Percentiles rank a stretch among this genome's conserved stretches.
Conservation (phyloP, 53 echinoderm and acorn worm genomes). For the Henricia sp. region DNA sequence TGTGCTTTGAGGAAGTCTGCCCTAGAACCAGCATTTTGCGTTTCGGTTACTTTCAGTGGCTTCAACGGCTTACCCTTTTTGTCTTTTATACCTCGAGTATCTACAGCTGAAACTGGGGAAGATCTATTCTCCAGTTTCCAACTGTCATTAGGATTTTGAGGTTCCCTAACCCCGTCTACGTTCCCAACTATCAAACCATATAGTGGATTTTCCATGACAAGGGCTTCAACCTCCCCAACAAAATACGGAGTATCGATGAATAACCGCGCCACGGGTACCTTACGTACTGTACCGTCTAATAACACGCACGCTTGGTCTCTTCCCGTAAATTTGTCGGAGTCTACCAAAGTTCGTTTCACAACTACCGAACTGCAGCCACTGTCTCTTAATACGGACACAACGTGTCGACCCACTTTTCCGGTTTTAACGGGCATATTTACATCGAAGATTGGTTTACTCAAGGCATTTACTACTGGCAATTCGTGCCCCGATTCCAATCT, state of each 20-base stretch:
- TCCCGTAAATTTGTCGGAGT: slow-evolving; percentile 35
- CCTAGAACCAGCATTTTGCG: background rate
- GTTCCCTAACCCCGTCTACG: slow-evolving; percentile 51
- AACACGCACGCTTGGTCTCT: slow-evolving; percentile 42
- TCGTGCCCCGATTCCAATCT: slow-evolving; percentile 40
- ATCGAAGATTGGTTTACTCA: background rate
- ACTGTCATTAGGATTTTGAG: slow-evolving; percentile 29
- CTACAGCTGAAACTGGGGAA: slow-evolving; percentile 26
- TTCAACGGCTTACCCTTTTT: slow-evolving; percentile 19
- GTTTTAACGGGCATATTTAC: slow-evolving; percentile 61
- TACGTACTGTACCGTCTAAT: slow-evolving; percentile 67
- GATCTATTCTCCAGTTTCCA: slow-evolving; percentile 28
- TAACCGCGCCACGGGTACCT: slow-evolving; percentile 51
- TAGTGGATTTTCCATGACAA: slow-evolving; percentile 65
- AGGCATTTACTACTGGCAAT: slow-evolving; percentile 56
- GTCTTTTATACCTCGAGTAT: slow-evolving; percentile 54
- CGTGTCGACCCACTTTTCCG: slow-evolving; percentile 21
- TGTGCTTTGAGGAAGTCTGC: slow-evolving; percentile 12
- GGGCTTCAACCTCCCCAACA: slow-evolving; percentile 56
- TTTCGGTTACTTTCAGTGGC: slow-evolving; percentile 45
- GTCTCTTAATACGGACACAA: slow-evolving; percentile 61
- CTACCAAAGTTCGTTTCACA: slow-evolving; percentile 58
- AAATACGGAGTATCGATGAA: slow-evolving; percentile 58
- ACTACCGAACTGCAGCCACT: slow-evolving; percentile 65
- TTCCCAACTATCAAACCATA: slow-evolving; percentile 69